Percentiles rank a stretch among this genome's conserved stretches.
These are phyloP conservation scores for Molothrus ater DNA, from an alignment of 2,797 vertebrate species.

Conservation along the genomic window DNA sequence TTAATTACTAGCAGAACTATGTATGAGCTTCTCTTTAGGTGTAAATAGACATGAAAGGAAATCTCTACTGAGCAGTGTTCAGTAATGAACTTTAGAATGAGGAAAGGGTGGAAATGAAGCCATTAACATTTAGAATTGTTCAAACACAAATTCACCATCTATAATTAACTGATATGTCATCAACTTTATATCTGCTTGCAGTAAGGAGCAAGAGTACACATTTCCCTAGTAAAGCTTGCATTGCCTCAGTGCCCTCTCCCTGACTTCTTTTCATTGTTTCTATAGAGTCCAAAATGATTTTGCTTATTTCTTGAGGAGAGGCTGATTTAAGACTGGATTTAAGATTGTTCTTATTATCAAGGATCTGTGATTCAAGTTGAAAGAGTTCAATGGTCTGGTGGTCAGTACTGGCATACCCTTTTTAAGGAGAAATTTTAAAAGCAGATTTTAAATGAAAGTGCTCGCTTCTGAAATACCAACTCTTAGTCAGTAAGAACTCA, in stretches of 20 bases:
- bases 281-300: background rate
- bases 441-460: background rate
- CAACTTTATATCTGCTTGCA: background rate
- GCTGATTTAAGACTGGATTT: background rate
- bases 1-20: background rate
- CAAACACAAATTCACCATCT: background rate
- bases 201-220: background rate
- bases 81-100: background rate
- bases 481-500: background rate
- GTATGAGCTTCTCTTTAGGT: background rate
- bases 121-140: background rate
- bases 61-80: background rate
- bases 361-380: background rate
- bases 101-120: background rate
- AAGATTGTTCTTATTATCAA: background rate
- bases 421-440: background rate
- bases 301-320: background rate
- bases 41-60: background rate
- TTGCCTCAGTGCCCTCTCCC: background rate
- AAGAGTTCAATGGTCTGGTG: background rate
- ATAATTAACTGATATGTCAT: background rate
- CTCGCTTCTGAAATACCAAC: background rate
- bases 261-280: background rate
- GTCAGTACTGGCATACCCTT: background rate
- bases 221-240: background rate